Base-by-base conservation (phyloP, 37 sponge, comb jelly and placozoan genomes). In the Hexactinellida sp. region DNA sequence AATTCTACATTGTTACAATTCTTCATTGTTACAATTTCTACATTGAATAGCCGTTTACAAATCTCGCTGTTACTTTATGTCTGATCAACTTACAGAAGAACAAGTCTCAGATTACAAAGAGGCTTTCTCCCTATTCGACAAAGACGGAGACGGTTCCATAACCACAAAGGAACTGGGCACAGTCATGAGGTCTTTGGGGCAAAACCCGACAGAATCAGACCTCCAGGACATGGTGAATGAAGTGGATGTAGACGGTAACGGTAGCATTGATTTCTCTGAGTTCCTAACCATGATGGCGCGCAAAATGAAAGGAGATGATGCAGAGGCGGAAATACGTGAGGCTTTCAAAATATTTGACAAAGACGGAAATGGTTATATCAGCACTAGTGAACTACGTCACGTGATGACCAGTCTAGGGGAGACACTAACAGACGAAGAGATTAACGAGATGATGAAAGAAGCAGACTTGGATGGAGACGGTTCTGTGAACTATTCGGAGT, bases 271-370 rank as follows among this genome's bases (percentile, higher is more conserved):
- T 83, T 98, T 98, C 86, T 91, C 96, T 10, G 99, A 98, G 55
- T 98, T 98, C 83, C 92, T 98, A 10, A 95, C 99, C 84, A 98
- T 98, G 99, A 98, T 98, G 99, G 96, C 99, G 1, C 91, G 99
- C 23, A 98, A 98, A 83, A 98, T 98, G 96, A 98, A 98, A 84
- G 99, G 95, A 54, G 90, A 91, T 34, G 99, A 98, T 86, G 87
- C 92, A 19, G 99, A 98, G 90, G 97, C 95, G 54, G 99, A 98
- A 86, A 94, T 97, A 52, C 86, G 92, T 0, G 98, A 97, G 83
- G 98, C 98, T 10, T 97, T 97, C 88, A 89, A 93, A 3, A 97
- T 98, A 21, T 98, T 98, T 86, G 99, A 98, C 88, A 98, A 98
- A 90, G 99, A 98, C 87, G 99, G 99, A 24, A 98, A 98, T 83